These are phyloP conservation scores for Drosophila yakuba DNA, from an alignment of 1,140 invertebrate species.

Conservation along the genomic window DNA sequence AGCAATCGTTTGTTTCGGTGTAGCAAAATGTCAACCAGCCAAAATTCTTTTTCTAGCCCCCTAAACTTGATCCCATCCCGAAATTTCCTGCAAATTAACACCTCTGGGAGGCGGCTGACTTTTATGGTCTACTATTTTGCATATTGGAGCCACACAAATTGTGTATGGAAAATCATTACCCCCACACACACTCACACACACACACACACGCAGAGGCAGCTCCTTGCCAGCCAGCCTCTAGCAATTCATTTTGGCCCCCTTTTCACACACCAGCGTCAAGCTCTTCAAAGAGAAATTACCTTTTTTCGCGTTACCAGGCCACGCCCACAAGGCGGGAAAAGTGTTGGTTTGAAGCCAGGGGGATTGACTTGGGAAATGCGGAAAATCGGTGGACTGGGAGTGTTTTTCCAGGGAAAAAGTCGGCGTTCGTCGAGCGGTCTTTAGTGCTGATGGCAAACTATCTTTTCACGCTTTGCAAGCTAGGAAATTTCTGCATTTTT, in stretches of 20 bases:
- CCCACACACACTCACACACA: neutral
- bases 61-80: conserved; percentile 19
- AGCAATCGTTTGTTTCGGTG: neutral
- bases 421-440: neutral
- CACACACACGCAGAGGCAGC: conserved; percentile 1
- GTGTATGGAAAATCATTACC: conserved; percentile 68
- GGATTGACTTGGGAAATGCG: conserved; percentile 20
- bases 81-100: conserved; percentile 51
- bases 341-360: conserved; percentile 14
- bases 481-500: conserved; percentile 72
- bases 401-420: conserved; percentile 9
- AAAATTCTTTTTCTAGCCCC: neutral
- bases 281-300: conserved; percentile 74
- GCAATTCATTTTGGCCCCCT: conserved; percentile 63
- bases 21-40: conserved; percentile 32
- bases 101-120: conserved; percentile 53
- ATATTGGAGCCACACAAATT: conserved; percentile 69
- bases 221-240: conserved; percentile 18
- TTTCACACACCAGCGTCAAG: conserved; percentile 3
- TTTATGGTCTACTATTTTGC: conserved; percentile 69
- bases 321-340: conserved; percentile 49
- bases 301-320: conserved; percentile 59
- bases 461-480: conserved; percentile 76
- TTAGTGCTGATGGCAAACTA: conserved; percentile 49
- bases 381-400: conserved; percentile 8